phyloP scores from a whole-genome alignment of 2,113 vertebrate genomes.

The Vicugna pacos region DNA sequence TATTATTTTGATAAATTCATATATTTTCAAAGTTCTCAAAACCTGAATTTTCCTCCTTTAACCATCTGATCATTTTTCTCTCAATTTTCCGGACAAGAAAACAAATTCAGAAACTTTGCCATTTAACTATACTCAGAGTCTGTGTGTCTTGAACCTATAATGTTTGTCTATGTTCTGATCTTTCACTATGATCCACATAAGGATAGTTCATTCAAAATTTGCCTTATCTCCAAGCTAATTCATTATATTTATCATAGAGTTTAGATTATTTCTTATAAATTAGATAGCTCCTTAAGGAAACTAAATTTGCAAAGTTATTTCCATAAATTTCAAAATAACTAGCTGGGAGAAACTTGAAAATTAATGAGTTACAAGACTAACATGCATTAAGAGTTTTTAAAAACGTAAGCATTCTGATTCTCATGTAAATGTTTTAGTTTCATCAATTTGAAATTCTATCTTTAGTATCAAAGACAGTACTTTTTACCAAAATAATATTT shows the following conservation, averaged over 20 bases:
- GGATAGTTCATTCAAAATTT: neutral
- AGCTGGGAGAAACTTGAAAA: neutral
- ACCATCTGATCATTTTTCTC: neutral
- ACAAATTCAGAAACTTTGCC: neutral
- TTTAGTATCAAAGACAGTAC: neutral
- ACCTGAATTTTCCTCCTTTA: neutral
- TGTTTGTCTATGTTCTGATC: neutral
- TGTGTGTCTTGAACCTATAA: neutral
- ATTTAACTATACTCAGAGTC: neutral
- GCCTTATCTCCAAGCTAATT: neutral
- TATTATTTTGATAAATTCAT: neutral
- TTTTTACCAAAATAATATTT: neutral
- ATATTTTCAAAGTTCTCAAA: neutral
- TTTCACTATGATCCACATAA: neutral
- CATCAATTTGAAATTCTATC: neutral
- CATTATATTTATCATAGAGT: neutral
- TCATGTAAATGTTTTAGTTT: slow-evolving; percentile 1
- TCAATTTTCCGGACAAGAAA: neutral
- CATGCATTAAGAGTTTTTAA: neutral
- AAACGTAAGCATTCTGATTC: neutral
- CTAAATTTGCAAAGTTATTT: neutral
- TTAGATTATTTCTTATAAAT: neutral
- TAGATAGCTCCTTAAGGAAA: neutral
- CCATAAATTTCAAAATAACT: neutral
- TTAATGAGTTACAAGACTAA: neutral